Evolutionary conservation across 2,888 invertebrate genomes (phyloP), one percentile per base, ranked within the genome.

Genomic region (Agrochola lota): DNA sequence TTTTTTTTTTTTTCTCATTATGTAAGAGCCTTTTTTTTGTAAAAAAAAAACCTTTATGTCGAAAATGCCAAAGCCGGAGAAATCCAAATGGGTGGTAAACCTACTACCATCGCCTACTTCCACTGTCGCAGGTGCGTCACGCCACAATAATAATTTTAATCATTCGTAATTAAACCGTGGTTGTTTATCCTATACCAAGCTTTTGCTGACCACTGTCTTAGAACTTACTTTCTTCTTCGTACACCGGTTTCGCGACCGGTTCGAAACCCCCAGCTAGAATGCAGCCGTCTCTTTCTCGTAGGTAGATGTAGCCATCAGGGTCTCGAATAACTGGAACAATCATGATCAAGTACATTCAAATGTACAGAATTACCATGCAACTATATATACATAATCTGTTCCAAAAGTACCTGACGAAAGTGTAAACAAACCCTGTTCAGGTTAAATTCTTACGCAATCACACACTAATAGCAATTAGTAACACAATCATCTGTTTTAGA

Each of bases 231-330:
- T 95, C 94, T 88, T 98, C 98, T 92, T 99, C 98, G 93, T 98
- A 99, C 0, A 99, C 98, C 49, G 99, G 99, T 93, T 99, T 99
- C 0, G 99, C 99, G 71, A 98, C 97, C 0, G 98, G 98, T 93
- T 99, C 99, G 94, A 99, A 99, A 11, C 99, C 99, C 20, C 99
- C 99, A 6, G 98, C 99, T 75, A 99, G 94, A 46, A 99, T 97
- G 78, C 98, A 97, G 0, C 99, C 99, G 87, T 98, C 97, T 89
- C 98, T 97, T 93, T 99, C 99, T 60, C 99, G 97, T 85, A 99
- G 97, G 94, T 99, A 99, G 77, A 99, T 98, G 90, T 98, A 97
- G 0, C 99, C 99, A 93, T 99, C 99, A 66, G 98, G 98, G 94
- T 99, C 99, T 70, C 99, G 97, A 35, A 99, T 97, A 84, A 99